These are phyloP conservation scores for Ormyrus labotus DNA, from an alignment of 2,888 invertebrate genomes.

Conservation along the genomic window DNA sequence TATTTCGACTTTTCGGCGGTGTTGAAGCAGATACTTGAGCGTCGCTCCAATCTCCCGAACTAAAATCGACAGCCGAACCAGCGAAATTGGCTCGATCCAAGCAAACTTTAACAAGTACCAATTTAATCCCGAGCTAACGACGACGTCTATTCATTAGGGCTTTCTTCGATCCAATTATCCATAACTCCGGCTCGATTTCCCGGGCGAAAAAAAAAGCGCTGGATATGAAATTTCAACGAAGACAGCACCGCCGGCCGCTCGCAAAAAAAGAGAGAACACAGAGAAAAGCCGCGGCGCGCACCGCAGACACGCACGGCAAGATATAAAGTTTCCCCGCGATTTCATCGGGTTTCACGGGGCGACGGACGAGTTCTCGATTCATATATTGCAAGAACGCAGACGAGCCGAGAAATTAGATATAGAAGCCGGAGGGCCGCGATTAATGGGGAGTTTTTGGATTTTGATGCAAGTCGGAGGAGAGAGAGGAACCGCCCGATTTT, in stretches of 20 bases:
- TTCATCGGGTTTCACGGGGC: constrained; percentile 42
- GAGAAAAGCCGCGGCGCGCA: not conserved
- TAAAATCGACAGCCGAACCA: too few relatives aligned
- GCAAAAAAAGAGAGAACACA: not conserved
- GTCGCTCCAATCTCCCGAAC: too few relatives aligned
- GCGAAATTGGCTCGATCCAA: too few relatives aligned
- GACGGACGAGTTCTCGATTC: not conserved
- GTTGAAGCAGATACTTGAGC: too few relatives aligned
- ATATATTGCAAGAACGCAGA: not conserved
- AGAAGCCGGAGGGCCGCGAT: not conserved
- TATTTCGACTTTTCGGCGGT: too few relatives aligned
- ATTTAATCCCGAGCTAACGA: too few relatives aligned
- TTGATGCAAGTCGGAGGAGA: not conserved
- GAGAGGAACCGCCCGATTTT: not conserved
- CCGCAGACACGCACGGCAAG: constrained; percentile 6
- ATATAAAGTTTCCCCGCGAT: constrained; percentile 53
- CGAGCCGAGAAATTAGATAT: constrained; percentile 41
- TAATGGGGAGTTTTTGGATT: constrained; percentile 4
- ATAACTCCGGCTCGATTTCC: not conserved
- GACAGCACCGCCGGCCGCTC: not conserved
- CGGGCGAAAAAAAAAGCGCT: not conserved
- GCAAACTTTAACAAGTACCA: too few relatives aligned
- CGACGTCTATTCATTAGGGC: too few relatives aligned
- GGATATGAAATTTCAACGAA: constrained; percentile 7
- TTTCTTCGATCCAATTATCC: too few relatives aligned